phyloP scores from a whole-genome alignment of 2,797 vertebrate genomes.

The Galagoides demidoff region DNA sequence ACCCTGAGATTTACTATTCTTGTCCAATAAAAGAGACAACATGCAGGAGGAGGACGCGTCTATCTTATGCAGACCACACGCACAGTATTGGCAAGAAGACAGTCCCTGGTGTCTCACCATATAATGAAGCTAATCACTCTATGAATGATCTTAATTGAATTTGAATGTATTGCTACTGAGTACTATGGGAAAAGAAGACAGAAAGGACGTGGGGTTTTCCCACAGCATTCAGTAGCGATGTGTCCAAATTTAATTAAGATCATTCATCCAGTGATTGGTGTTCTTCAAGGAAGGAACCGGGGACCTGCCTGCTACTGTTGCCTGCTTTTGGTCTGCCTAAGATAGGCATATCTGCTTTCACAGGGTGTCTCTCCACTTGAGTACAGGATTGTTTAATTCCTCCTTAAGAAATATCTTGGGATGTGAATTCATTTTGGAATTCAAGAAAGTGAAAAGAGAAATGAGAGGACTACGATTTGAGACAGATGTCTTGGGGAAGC shows the following conservation, averaged over 20 bases:
- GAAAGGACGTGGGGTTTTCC: slow-evolving; percentile 43
- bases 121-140: slow-evolving; percentile 67
- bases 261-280: slow-evolving; percentile 73
- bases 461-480: neutral
- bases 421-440: slow-evolving; percentile 26
- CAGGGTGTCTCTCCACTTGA: slow-evolving; percentile 26
- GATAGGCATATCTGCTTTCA: slow-evolving; percentile 65
- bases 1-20: neutral
- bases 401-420: neutral
- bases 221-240: slow-evolving; percentile 45
- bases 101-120: neutral
- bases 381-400: neutral
- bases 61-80: slow-evolving; percentile 2
- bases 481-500: neutral
- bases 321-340: slow-evolving; percentile 11
- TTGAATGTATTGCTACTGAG: slow-evolving; percentile 61
- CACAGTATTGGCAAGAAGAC: slow-evolving; percentile 11
- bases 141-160: slow-evolving; percentile 78
- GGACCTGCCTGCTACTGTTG: slow-evolving; percentile 16
- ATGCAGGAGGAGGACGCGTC: neutral
- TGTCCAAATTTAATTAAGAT: slow-evolving; percentile 79
- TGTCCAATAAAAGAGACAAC: neutral
- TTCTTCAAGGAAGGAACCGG: slow-evolving; percentile 54
- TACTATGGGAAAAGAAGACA: slow-evolving; percentile 43
- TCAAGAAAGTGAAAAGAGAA: neutral